Evolutionary conservation across 2,888 invertebrate species (phyloP), one percentile per base, ranked within the genome.

Genomic region (Digitonthophagus gazella): DNA sequence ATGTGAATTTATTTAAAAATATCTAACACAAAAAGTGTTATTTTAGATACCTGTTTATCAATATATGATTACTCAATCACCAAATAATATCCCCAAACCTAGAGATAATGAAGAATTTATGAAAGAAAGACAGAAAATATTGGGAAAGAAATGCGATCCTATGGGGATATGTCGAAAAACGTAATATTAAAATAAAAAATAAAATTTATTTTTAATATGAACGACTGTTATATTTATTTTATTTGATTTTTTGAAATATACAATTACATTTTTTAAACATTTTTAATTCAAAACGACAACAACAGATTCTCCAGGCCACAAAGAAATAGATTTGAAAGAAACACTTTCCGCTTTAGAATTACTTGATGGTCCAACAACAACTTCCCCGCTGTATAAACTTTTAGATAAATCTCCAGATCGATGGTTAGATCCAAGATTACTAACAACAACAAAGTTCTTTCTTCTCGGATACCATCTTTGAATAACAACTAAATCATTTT

Each of bases 401-500:
- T 88, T 86, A 0, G 93, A 91, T 68, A 94, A 84, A 82, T 94
- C 93, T 66, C 90, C 88, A 1, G 86, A 86, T 55, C 90, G 86
- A 15, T 86, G 82, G 5, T 79, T 80, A 55, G 80, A 83, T 0
- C 91, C 91, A 1, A 93, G 85, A 83, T 94, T 94, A 0, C 90
- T 89, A 0, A 93, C 87, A 70, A 91, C 88, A 0, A 92, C 90
- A 78, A 90, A 93, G 0, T 92, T 89, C 77, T 92, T 91, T 69
- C 92, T 86, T 14, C 94, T 86, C 0, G 93, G 93, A 81, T 90
- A 93, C 86, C 90, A 91, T 61, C 94, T 85, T 78, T 94, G 93
- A 15, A 93, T 87, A 1, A 94, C 83, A 61, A 93, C 85, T 68
- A 87, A 78, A 76, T 90, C 88, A 58, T 88, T 86, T 55, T 86